A percentile compares a stretch with the other conserved stretches of the same genome.
phyloP scores from a whole-genome alignment of 1,140 invertebrate genomes.

The Neodiprion virginianus region DNA sequence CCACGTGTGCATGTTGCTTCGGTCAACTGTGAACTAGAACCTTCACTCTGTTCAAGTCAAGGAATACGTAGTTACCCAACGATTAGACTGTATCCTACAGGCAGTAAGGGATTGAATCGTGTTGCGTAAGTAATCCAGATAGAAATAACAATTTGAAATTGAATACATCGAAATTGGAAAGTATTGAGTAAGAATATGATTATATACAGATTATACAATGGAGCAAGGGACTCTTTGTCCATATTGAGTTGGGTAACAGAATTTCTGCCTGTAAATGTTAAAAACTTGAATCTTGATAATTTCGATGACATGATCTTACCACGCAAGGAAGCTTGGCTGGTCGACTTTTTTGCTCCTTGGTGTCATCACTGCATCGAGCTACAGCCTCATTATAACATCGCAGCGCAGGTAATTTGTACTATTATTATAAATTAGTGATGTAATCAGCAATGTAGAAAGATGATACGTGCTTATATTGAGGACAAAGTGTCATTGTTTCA shows the following conservation, averaged over 20 bases:
- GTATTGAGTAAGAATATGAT: constrained; percentile 19
- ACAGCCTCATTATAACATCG: constrained; percentile 72
- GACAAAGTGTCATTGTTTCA: neutral
- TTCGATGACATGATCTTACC: constrained; percentile 57
- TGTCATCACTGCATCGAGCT: constrained; percentile 76
- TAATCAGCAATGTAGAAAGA: neutral
- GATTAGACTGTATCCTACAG: constrained; percentile 72
- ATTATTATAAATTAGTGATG: too few species aligned
- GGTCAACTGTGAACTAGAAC: constrained; percentile 72
- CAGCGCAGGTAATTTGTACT: constrained; percentile 65
- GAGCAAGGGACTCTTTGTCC: constrained; percentile 66
- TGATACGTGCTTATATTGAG: neutral
- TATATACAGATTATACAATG: constrained; percentile 66
- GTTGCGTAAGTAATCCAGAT: constrained; percentile 61
- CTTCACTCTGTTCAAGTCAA: constrained; percentile 66
- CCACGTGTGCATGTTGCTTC: constrained; percentile 69
- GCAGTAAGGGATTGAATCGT: constrained; percentile 57
- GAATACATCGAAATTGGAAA: constrained; percentile 23
- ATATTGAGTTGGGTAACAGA: constrained; percentile 68
- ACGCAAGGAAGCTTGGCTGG: constrained; percentile 65
- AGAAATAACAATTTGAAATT: neutral
- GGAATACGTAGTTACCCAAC: constrained; percentile 74
- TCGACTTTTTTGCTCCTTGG: constrained; percentile 82
- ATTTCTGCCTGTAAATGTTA: constrained; percentile 65
- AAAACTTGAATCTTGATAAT: constrained; percentile 47